Conservation (phyloP, 2,797 vertebrate species). For the Parotocinclus haroldoi region DNA sequence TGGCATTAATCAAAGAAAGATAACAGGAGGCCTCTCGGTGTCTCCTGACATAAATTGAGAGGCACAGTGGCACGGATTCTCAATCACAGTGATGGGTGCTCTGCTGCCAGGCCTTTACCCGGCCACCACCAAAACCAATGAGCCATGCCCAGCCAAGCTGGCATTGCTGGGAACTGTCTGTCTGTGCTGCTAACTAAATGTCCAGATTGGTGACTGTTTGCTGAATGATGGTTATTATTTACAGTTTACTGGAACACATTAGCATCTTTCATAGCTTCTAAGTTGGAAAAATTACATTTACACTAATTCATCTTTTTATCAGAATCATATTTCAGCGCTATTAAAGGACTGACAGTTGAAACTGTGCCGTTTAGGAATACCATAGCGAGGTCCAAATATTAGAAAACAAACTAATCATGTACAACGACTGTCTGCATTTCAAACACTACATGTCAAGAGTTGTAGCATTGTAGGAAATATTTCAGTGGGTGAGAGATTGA, state of each 20-base stretch:
- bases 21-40: constrained; percentile 35
- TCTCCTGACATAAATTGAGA: constrained; percentile 39
- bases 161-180: constrained; percentile 24
- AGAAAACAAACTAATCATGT: not conserved
- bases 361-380: not conserved
- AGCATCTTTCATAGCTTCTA: constrained; percentile 34
- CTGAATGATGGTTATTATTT: constrained; percentile 38
- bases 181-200: constrained; percentile 35
- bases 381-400: not conserved
- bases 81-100: constrained; percentile 43
- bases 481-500: constrained; percentile 29
- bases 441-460: constrained; percentile 3
- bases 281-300: constrained; percentile 29
- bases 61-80: constrained; percentile 34
- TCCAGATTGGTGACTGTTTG: constrained; percentile 42
- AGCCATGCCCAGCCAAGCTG: constrained; percentile 45
- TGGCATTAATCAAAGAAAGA: constrained; percentile 35
- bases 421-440: constrained; percentile 1
- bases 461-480: constrained; percentile 17
- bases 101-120: constrained; percentile 44
- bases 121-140: constrained; percentile 39
- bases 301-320: constrained; percentile 15
- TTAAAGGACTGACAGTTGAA: constrained; percentile 8
- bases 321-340: constrained; percentile 16
- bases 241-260: constrained; percentile 34